Base-by-base conservation (phyloP, 2,113 vertebrate species). In the Chinchilla lanigera region DNA sequence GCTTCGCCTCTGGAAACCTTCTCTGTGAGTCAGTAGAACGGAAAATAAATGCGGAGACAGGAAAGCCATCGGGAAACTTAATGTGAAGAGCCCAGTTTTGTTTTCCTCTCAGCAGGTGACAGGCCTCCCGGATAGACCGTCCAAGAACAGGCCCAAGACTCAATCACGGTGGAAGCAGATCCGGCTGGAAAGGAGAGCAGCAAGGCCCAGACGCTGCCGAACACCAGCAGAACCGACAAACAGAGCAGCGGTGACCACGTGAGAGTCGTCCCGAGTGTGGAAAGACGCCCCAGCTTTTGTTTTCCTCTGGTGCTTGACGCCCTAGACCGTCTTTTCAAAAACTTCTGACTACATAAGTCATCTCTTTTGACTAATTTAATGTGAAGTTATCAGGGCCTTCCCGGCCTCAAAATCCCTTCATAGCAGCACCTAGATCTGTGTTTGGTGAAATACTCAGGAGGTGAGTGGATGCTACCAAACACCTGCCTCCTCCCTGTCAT, bases 61-160 rank as follows among this genome's bases (percentile, higher is more conserved):
- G 81, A 54, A 86, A 86, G 92, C 86, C 92, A 93, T 92, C 26
- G 0, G 52, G 84, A n/a, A 94, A 93, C 95, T 97, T 44, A 86
- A 93, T 93, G 58, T 28, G 81, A 94, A 87, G n/a, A 84, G 69
- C 89, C 44, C 69, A 90, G 71, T 81, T 97, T 90, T 96, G 84
- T 89, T 95, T 95, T 63, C 54, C 80, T 94, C 47, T 94, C 85
- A 86, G 69, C 67, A 92, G 90, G 89, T 94, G 80, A 95, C n/a
- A n/a, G 13, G 17, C 69, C 41, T 90, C 60, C 7, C 7, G 38
- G 14, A 63, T 65, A 30, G 7, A 38, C 30, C 56, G 75, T 60
- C 28, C 65, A 78, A 61, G 24, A 67, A 47, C 41, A 71, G 89
- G 35, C 52, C 78, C 44, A 65, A 28, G n/a, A 85, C 28, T 22